These are phyloP conservation scores for Zaprionus inermis DNA, from an alignment of 1,140 invertebrate species.

Conservation along the genomic window DNA sequence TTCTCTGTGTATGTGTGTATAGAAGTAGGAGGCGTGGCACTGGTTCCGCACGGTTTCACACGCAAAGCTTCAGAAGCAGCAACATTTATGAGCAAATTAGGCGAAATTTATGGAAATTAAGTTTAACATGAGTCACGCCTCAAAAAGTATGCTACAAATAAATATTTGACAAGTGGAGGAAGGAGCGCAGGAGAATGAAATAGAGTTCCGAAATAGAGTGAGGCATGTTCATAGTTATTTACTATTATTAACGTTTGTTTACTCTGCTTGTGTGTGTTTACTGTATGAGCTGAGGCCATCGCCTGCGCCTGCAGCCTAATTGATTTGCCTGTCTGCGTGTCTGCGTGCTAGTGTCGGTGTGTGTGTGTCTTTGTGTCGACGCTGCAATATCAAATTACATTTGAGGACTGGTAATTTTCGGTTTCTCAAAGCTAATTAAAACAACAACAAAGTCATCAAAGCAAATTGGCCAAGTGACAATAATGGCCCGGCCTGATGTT, in stretches of 20 bases:
- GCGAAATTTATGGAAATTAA: slow-evolving; percentile 41
- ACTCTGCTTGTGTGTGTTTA: background rate
- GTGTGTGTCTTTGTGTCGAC: background rate
- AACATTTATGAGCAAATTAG: slow-evolving; percentile 24
- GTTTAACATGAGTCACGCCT: slow-evolving; percentile 39
- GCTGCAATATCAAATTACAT: slow-evolving; percentile 39
- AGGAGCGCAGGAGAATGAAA: background rate
- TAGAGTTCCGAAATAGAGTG: background rate
- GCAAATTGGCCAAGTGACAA: slow-evolving; percentile 53
- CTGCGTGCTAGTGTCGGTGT: background rate
- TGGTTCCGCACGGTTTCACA: too few species aligned
- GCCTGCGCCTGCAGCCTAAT: slow-evolving; percentile 14
- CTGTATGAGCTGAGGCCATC: background rate
- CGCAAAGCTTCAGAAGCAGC: slow-evolving; percentile 18
- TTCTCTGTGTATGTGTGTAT: background rate
- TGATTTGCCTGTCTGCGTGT: slow-evolving; percentile 22
- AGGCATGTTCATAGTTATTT: slow-evolving; percentile 6
- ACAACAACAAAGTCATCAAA: slow-evolving; percentile 47
- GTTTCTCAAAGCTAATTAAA: slow-evolving; percentile 41
- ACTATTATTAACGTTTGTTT: slow-evolving; percentile 10
- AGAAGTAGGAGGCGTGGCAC: too few species aligned
- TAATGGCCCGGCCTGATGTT: slow-evolving; percentile 42
- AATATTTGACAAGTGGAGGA: slow-evolving; percentile 29
- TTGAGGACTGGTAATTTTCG: slow-evolving; percentile 30
- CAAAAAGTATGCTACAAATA: slow-evolving; percentile 37